Base-by-base conservation (phyloP, 2,113 vertebrate species). In the Onychorhynchus coronatus region DNA sequence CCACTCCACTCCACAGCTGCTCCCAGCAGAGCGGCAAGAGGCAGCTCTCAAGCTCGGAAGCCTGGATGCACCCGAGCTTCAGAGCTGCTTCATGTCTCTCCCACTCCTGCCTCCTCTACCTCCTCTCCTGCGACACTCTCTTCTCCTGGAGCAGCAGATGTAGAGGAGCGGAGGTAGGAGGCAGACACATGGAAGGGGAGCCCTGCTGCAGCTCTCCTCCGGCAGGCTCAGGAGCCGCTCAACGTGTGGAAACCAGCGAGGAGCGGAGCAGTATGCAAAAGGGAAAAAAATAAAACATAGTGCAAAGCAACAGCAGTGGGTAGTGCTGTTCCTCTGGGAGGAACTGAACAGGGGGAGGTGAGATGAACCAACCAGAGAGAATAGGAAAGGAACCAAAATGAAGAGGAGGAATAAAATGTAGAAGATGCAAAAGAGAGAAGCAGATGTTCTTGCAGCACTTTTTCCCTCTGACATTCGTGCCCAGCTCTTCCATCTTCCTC, bases 331-430 rank as follows among this genome's bases (percentile, higher is more conserved):
- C 96, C 92, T 96, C 95, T 94, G 93, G 94, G 93, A 97, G 95
- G 95, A 96, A 96, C 96, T 96, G 96, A 97, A 96, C 96, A 95
- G 93, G 88, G 76, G 93, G 95, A 96, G 92, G 96, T 96, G 96
- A 96, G 95, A 94, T 96, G 95, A 97, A 96, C 95, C 96, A 92
- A 94, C 93, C 84, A 91, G 94, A 95, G 93, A 93, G 93, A 94
- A 87, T 94, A 95, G 95, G 96, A 96, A 96, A 96, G 80, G 86
- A 96, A 96, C 83, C 93, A 95, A 95, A 96, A 96, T 22, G 92
- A 97, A 96, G 96, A 95, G 93, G 93, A 94, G 94, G 95, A 92
- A 93, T 94, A 88, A 96, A 94, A 96, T 92, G 95, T 94, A 87
- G 92, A 93, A 94, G 88, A 96, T 63, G 92, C 93, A 94, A 85